Evolutionary conservation across 2,113 vertebrate genomes (phyloP).

Genomic region (Strix aluco): DNA sequence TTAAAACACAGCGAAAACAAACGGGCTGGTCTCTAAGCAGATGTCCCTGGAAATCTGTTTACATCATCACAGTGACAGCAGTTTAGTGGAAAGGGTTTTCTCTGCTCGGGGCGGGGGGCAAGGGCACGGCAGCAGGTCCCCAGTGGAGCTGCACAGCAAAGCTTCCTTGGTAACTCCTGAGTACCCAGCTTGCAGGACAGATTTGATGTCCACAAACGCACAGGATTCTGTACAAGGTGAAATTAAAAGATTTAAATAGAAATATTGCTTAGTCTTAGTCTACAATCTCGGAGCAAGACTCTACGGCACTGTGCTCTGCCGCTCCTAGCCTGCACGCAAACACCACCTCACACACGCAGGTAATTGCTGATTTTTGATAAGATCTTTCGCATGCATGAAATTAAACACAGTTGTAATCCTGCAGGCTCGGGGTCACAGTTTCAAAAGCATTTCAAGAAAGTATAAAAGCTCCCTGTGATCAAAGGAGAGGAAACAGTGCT

Average conservation of each 20-base stretch:
- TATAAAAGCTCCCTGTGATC: not conserved
- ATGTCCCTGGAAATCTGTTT: constrained; percentile 33
- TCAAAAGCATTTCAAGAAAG: not conserved
- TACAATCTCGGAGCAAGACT: accelerated
- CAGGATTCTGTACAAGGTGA: not conserved
- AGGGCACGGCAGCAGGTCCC: not conserved
- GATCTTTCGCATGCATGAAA: not conserved
- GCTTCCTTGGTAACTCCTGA: not conserved
- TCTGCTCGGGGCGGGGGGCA: not conserved
- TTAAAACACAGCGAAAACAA: constrained; percentile 47
- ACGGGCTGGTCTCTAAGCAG: constrained; percentile 18
- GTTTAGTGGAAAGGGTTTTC: not conserved
- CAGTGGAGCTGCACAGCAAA: not conserved
- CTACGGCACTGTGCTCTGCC: not conserved
- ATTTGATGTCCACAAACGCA: not conserved
- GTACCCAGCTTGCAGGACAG: not conserved
- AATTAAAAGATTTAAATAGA: not conserved
- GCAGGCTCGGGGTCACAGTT: not conserved
- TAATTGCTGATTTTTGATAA: not conserved
- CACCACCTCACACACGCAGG: not conserved
- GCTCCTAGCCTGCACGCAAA: not conserved
- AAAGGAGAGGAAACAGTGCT: not conserved
- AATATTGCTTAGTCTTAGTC: not conserved
- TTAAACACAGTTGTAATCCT: not conserved
- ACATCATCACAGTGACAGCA: not conserved